These are phyloP conservation scores for Anneissia japonica DNA, from an alignment of 35 echinoderm and acorn worm species.

Conservation along the genomic window DNA sequence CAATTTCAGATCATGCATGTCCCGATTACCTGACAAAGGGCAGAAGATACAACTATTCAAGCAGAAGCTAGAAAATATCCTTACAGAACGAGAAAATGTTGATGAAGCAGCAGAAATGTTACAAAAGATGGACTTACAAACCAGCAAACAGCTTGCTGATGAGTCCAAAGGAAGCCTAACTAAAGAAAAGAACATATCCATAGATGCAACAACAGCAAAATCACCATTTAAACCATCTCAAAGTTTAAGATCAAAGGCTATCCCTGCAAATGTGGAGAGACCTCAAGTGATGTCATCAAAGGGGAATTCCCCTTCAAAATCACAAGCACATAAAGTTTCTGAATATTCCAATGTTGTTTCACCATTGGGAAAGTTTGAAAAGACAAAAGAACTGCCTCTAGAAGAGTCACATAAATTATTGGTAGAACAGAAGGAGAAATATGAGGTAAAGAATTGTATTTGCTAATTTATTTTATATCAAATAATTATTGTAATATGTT, in stretches of 20 bases:
- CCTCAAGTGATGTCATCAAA: neutral
- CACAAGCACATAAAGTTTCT: neutral
- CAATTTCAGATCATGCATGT: constrained; percentile 18
- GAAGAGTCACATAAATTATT: constrained; percentile 21
- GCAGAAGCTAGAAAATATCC: constrained; percentile 27
- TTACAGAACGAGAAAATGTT: constrained; percentile 27
- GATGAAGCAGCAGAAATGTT: constrained; percentile 35
- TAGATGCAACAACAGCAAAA: neutral
- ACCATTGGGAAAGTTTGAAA: constrained; percentile 31
- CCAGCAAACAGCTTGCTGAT: neutral
- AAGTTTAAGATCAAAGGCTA: constrained; percentile 25
- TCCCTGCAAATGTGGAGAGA: constrained; percentile 18
- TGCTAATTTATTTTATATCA: too few relatives aligned
- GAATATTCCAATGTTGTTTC: constrained; percentile 17
- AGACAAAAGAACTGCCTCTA: constrained; percentile 10
- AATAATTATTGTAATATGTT: too few relatives aligned
- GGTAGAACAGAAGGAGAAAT: constrained; percentile 33
- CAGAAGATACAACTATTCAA: constrained; percentile 27
- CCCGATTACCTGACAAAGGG: constrained; percentile 44
- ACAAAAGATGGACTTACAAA: constrained; percentile 39
- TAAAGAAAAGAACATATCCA: neutral
- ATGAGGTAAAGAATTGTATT: constrained; percentile 13
- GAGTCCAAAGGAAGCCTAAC: neutral
- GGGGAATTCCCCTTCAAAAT: neutral
- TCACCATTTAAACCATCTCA: constrained; percentile 32